Percentiles rank a stretch among this genome's conserved stretches.
These are phyloP conservation scores for Ridgeia piscesae DNA, from an alignment of 1,140 invertebrate genomes.

Conservation along the genomic window DNA sequence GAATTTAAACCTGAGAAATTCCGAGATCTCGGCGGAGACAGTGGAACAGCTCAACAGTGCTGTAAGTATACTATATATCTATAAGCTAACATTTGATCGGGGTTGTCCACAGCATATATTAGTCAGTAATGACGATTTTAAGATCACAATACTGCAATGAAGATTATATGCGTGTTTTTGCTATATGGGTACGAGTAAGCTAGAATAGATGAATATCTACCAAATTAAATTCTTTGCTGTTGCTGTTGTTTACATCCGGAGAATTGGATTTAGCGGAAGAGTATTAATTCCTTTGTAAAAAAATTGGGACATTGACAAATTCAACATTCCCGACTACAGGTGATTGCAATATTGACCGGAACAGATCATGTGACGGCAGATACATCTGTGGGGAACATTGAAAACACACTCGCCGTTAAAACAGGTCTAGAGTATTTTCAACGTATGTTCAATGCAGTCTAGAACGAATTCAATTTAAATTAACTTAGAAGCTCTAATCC, in stretches of 20 bases:
- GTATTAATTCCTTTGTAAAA: not conserved
- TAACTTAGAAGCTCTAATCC: no score
- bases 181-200: not conserved
- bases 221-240: not conserved
- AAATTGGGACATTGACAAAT: not conserved
- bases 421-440: not conserved
- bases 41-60: not conserved
- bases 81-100: no score
- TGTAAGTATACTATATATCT: not conserved
- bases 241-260: not conserved
- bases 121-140: not conserved
- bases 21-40: not conserved
- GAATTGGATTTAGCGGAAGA: not conserved
- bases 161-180: not conserved
- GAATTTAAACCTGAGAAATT: not conserved
- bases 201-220: not conserved
- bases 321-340: not conserved
- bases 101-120: not conserved
- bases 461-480: no score
- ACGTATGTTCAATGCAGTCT: no score
- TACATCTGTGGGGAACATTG: not conserved
- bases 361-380: not conserved
- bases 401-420: not conserved
- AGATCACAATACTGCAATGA: not conserved
- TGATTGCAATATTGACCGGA: not conserved